Evolutionary conservation across 2,797 vertebrate genomes (phyloP).

Genomic region (Luscinia megarhynchos): DNA sequence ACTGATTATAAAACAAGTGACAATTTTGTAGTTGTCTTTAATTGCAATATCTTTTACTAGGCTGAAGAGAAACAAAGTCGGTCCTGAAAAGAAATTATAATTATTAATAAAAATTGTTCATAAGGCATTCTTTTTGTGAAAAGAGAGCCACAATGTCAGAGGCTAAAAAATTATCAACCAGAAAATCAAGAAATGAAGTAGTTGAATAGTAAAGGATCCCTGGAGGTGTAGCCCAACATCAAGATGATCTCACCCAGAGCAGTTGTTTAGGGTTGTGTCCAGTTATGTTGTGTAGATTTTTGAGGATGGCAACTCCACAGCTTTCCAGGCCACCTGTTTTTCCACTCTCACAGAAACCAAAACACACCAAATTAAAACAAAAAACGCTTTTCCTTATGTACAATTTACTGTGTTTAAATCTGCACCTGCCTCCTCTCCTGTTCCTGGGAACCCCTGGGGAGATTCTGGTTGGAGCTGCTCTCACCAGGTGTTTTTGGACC

Average conservation of each 20-base stretch:
- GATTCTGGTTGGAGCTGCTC: neutral
- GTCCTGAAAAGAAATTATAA: neutral
- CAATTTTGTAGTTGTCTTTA: neutral
- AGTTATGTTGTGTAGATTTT: neutral
- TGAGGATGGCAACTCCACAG: too few species aligned
- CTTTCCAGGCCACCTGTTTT: neutral
- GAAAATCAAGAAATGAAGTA: neutral
- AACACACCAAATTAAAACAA: neutral
- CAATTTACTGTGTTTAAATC: neutral
- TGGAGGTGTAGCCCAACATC: neutral
- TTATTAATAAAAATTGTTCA: neutral
- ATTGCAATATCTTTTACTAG: constrained; percentile 14
- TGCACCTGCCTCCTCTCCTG: neutral
- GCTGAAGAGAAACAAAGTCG: neutral
- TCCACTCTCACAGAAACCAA: too few species aligned
- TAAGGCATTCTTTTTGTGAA: neutral
- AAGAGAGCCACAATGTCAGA: neutral
- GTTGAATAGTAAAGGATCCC: neutral
- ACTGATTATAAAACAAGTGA: neutral
- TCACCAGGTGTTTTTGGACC: neutral
- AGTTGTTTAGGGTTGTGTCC: neutral
- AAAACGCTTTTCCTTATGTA: rapidly evolving
- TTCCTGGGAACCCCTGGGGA: neutral
- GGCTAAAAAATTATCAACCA: neutral
- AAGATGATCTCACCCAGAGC: neutral